These are phyloP conservation scores for Andrena marginata DNA, from an alignment of 2,888 invertebrate genomes.

Conservation along the genomic window DNA sequence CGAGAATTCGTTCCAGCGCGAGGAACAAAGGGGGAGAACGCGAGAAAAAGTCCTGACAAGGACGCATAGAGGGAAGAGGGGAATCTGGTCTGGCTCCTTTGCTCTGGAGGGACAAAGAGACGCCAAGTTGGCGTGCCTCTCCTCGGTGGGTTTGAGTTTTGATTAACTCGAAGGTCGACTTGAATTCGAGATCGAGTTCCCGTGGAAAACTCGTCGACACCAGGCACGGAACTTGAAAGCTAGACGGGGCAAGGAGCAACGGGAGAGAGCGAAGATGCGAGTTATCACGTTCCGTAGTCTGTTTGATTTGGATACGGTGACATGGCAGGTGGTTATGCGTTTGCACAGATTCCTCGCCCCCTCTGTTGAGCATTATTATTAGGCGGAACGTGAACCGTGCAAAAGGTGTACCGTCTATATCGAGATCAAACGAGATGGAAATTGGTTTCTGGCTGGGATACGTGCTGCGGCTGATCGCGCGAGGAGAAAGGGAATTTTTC, in stretches of 20 bases:
- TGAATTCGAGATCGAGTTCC: conserved; percentile 78
- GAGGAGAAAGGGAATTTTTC: conserved; percentile 24
- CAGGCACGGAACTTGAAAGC: neutral
- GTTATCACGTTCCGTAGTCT: conserved; percentile 67
- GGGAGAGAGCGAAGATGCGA: conserved; percentile 28
- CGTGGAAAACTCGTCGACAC: conserved; percentile 46
- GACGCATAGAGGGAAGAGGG: neutral
- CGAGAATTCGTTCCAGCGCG: conserved; percentile 26
- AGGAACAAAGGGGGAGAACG: conserved; percentile 17
- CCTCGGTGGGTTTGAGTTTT: conserved; percentile 74
- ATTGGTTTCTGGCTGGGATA: conserved; percentile 39
- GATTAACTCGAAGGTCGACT: conserved; percentile 80
- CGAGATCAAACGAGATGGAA: conserved; percentile 59
- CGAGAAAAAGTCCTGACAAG: conserved; percentile 18
- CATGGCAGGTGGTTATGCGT: conserved; percentile 69
- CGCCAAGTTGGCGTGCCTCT: conserved; percentile 52
- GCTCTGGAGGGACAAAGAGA: conserved; percentile 40
- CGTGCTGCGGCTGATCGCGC: conserved; percentile 32
- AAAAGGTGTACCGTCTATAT: conserved; percentile 31
- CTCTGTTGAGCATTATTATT: conserved; percentile 61
- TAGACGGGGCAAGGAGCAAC: neutral
- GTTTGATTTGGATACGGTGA: conserved; percentile 69
- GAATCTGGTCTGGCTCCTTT: conserved; percentile 32
- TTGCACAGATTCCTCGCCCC: conserved; percentile 60
- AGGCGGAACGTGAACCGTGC: conserved; percentile 43